phyloP scores from a whole-genome alignment of 2,113 vertebrate species.

The Cygnus buccinator region DNA sequence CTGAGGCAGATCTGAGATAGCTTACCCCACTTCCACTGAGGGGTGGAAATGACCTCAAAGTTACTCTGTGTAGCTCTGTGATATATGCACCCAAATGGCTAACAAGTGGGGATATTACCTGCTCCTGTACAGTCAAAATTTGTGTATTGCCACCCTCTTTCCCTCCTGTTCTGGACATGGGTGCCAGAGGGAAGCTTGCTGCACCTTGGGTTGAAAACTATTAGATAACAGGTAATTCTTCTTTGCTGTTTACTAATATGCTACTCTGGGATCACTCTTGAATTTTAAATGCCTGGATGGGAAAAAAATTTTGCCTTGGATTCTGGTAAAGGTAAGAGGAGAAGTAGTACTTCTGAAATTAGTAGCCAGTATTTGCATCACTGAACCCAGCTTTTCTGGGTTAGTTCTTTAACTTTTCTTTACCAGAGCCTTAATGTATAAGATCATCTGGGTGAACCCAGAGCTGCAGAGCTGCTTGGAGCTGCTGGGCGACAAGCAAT shows the following conservation, averaged over 20 bases:
- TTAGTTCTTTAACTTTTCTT: not conserved
- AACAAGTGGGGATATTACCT: not conserved
- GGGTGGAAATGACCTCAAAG: not conserved
- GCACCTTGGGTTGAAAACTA: not conserved
- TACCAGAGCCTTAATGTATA: not conserved
- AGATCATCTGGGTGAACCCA: not conserved
- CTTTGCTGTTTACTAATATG: not conserved
- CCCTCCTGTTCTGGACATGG: not conserved
- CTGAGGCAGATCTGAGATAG: not conserved
- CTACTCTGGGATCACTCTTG: not conserved
- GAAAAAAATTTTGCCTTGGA: not conserved
- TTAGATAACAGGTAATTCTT: not conserved
- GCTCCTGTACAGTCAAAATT: not conserved
- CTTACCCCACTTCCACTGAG: not conserved
- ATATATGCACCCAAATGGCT: not conserved
- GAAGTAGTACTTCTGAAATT: not conserved
- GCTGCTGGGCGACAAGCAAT: not conserved
- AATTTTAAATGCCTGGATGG: not conserved
- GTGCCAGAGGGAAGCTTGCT: not conserved
- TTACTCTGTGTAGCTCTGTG: not conserved
- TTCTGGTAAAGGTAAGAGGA: not conserved
- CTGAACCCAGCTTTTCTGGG: not conserved
- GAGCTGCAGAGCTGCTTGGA: not conserved
- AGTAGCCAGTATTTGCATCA: not conserved
- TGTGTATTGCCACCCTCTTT: not conserved